Evolutionary conservation across 2,888 invertebrate genomes (phyloP), one percentile per base, ranked within the genome.

Genomic region (Aelia acuminata): DNA sequence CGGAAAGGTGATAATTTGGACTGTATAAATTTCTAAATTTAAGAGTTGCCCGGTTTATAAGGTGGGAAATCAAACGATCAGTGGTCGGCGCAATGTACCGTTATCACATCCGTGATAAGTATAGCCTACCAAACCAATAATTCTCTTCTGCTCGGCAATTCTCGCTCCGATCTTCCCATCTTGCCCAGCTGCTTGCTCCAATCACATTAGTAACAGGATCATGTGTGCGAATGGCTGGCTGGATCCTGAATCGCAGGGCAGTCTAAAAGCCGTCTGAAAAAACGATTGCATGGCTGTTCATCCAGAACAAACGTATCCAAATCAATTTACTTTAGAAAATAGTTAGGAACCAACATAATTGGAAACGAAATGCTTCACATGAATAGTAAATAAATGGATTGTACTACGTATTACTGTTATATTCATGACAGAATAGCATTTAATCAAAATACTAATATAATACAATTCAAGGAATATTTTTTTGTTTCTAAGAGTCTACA

Each of bases 61-160:
- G 57, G 57, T 57, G 26, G 57, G 57, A 26, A 57, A 57, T 57
- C 57, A 57, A 75, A 75, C 20, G 75, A 75, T 75, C 39, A 39
- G 20, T 20, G 39, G 15, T 22, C 35, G 75, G 39, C n/a, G n/a
- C 75, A 75, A 39, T 35, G 39, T 75, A 75, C 75, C 39, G 75
- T 43, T 75, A 75, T 75, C 75, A 75, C 39, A 75, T 35, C 75
- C 20, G 0, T 39, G 75, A 75, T 75, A 75, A 75, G 75, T 75
- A 75, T 75, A 75, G 39, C 75, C 75, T 43, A 39, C 75, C 39
- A 18, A 75, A 75, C 75, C 75, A 70, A 35, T 70, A 70, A 70
- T 70, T 70, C 70, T 70, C 70, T 15, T 20, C 70, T 31, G 70
- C 35, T 70, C 53, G 53, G 53, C 53, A 53, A 53, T 53, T 57